Evolutionary conservation across 2,888 invertebrate genomes (phyloP), one percentile per base, ranked within the genome.

Genomic region (Pristionchus mayeri): DNA sequence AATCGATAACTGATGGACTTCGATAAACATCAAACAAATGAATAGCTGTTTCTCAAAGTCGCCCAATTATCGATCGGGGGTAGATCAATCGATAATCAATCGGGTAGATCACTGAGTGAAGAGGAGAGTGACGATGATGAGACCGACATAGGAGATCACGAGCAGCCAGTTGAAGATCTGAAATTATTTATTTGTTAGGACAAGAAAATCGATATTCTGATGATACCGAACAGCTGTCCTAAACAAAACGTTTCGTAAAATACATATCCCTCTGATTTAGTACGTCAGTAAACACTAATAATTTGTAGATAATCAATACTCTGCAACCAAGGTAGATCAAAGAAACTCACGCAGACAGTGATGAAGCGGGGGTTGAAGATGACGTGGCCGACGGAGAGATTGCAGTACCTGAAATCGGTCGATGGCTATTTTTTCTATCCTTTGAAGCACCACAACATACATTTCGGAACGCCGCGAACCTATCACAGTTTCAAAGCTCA

Each of bases 111-210:
- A 71, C 40, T 71, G 71, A 4, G 71, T 71, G 81, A 88, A 89
- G 84, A 89, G 87, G 44, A 88, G 82, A 0, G 87, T 88, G 84
- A 88, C 83, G 60, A 86, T 87, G 52, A 89, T 86, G 6, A 88
- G 87, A 50, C 87, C 88, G 78, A 88, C 85, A 86, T 89, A 89
- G 11, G 87, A 86, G 54, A 87, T 85, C 30, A 90, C 90, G 52
- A 90, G 87, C 44, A 90, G 85, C 90, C 90, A 90, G 44, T 88
- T 88, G 88, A 90, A 90, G 50, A 90, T 86, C 90, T 90, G 85
- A 87, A 88, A 48, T 48, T 48, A 48, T 27, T 18, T 24, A 76
- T 44, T 48, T 4, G 18, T 48, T 30, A 21, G 7, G 24, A 24
- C 16, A 3, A 48, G 21, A 27, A 13, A 34, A 48, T 18, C 27